Percentiles rank a stretch among this genome's conserved stretches.
These are phyloP conservation scores for Burhinus bistriatus DNA, from an alignment of 2,113 vertebrate species.

Conservation along the genomic window DNA sequence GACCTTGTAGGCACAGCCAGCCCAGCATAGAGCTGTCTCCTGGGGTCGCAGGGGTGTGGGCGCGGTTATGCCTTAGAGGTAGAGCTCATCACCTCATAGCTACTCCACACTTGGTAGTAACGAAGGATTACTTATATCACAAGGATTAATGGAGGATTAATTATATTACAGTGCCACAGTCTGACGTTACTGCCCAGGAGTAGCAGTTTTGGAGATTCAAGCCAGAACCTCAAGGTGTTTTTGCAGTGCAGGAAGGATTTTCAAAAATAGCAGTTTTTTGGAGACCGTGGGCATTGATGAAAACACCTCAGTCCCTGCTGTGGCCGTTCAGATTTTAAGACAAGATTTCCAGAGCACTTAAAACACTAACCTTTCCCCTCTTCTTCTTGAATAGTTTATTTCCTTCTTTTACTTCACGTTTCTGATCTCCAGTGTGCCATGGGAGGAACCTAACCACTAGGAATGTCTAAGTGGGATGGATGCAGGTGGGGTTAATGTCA, in stretches of 20 bases:
- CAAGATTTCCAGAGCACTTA: neutral
- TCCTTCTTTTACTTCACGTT: neutral
- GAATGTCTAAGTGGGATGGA: neutral
- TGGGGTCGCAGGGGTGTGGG: neutral
- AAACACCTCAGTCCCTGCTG: neutral
- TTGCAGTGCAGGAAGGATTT: neutral
- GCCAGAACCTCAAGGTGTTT: conserved; percentile 51
- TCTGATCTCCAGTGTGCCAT: neutral
- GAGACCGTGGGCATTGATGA: neutral
- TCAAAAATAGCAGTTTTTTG: conserved; percentile 26
- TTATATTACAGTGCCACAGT: conserved; percentile 3
- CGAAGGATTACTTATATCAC: conserved; percentile 16
- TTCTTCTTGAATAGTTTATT: neutral
- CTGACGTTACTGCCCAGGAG: neutral
- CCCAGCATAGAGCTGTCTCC: neutral
- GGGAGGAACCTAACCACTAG: neutral
- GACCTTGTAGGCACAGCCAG: neutral
- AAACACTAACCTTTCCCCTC: neutral
- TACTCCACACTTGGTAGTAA: neutral
- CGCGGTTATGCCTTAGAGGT: neutral
- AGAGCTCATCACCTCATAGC: neutral
- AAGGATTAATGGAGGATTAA: conserved; percentile 31
- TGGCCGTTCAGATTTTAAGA: neutral
- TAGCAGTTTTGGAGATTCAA: neutral
- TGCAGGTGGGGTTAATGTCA: neutral